Evolutionary conservation across 37 sponge, comb jelly and placozoan species (phyloP).

Genomic region (Tethya wilhelma): DNA sequence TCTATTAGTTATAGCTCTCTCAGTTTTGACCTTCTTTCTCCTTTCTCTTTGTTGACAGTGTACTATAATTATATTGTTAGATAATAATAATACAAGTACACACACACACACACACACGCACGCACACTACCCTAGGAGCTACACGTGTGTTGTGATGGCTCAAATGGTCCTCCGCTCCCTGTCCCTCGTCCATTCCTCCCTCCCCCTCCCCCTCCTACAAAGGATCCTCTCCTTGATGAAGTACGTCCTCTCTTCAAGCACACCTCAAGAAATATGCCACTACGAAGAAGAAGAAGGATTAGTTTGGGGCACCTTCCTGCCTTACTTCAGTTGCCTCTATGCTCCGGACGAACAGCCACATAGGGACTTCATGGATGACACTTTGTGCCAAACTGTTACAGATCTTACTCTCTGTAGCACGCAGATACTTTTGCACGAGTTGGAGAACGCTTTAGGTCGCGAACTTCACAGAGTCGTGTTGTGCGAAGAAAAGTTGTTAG

Average conservation of each 20-base stretch:
- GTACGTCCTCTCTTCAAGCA: not conserved
- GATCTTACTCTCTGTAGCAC: too few relatives aligned
- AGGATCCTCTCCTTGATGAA: not conserved
- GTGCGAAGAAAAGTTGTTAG: too few relatives aligned
- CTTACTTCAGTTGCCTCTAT: not conserved
- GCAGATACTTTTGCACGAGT: too few relatives aligned
- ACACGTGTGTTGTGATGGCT: not conserved
- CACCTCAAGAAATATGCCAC: not conserved
- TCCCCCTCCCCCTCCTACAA: not conserved
- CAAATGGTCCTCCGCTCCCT: not conserved
- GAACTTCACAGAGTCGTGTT: too few relatives aligned
- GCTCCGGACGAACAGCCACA: too few relatives aligned
- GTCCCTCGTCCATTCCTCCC: not conserved
- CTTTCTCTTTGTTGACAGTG: not conserved
- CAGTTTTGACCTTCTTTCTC: not conserved
- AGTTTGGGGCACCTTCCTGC: not conserved
- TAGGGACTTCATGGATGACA: too few relatives aligned
- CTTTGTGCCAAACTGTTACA: too few relatives aligned
- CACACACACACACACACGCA: too few relatives aligned
- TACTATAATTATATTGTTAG: too few relatives aligned
- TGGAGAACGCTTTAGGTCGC: too few relatives aligned
- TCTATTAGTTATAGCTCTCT: too few relatives aligned
- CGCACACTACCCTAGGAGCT: not conserved
- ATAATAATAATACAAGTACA: too few relatives aligned
- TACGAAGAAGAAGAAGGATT: not conserved